phyloP scores from a whole-genome alignment of 2,797 vertebrate species.

The Vultur gryphus region DNA sequence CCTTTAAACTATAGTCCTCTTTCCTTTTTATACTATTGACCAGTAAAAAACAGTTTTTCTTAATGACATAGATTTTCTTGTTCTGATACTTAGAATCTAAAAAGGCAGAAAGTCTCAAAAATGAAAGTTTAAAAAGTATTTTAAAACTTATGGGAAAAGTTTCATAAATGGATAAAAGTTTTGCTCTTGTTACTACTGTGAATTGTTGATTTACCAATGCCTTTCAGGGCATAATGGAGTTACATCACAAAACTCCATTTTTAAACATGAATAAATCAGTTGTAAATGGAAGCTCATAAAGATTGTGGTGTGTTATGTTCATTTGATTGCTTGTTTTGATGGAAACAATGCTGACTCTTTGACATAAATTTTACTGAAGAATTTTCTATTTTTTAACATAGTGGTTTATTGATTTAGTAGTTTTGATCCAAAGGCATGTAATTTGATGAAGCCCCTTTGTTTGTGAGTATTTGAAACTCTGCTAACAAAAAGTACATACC shows the following conservation, averaged over 20 bases:
- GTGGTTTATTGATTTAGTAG: slow-evolving; percentile 18
- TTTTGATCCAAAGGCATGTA: neutral
- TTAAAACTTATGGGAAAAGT: neutral
- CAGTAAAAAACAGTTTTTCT: neutral
- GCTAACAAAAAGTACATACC: neutral
- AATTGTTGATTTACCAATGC: neutral
- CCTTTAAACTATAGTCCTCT: neutral
- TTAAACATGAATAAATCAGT: slow-evolving; percentile 22
- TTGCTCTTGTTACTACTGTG: neutral
- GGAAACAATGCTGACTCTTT: neutral
- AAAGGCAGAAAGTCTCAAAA: neutral
- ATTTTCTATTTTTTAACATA: neutral
- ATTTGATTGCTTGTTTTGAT: slow-evolving; percentile 2
- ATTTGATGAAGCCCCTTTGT: neutral
- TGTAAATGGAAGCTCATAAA: slow-evolving; percentile 18
- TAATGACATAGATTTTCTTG: neutral
- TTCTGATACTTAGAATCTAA: neutral
- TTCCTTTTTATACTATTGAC: neutral
- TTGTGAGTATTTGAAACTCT: neutral
- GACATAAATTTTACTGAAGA: slow-evolving; percentile 3
- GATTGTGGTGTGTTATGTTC: neutral
- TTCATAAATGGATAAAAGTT: neutral
- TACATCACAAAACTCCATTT: neutral
- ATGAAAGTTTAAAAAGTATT: neutral
- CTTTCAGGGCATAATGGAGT: neutral